phyloP scores from a whole-genome alignment of 2,113 vertebrate species.

The Zosterops hypoxanthus region DNA sequence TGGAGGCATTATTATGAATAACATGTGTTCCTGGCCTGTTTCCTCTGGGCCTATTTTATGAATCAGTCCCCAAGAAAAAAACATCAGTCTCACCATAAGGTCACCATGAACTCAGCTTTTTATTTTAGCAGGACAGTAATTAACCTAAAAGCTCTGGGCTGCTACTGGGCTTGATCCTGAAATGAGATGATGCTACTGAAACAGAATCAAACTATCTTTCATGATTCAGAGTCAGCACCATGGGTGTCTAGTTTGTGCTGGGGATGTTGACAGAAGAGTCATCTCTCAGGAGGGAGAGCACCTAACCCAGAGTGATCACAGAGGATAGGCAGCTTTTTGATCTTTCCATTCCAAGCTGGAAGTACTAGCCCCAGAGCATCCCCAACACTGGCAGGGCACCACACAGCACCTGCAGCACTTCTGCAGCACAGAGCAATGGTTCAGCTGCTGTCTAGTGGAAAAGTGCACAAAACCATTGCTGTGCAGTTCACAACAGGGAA shows the following conservation, averaged over 20 bases:
- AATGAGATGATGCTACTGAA: not conserved
- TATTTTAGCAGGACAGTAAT: not conserved
- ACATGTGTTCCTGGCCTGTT: not conserved
- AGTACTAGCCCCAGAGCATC: not conserved
- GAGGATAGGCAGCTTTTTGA: not conserved
- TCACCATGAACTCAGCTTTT: constrained; percentile 1
- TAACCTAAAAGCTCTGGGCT: not conserved
- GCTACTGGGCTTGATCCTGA: not conserved
- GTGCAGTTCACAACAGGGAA: not conserved
- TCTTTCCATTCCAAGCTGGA: not conserved
- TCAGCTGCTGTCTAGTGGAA: not conserved
- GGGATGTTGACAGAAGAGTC: not conserved
- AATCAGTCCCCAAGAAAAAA: not conserved
- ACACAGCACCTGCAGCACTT: not conserved
- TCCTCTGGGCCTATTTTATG: constrained; percentile 17
- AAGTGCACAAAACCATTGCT: not conserved
- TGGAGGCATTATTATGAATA: constrained; percentile 5
- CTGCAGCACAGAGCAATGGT: not conserved
- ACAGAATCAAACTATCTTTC: not conserved
- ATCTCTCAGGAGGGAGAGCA: not conserved
- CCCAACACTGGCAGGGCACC: not conserved
- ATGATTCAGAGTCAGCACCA: not conserved
- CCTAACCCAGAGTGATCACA: not conserved
- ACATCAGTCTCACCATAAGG: not conserved
- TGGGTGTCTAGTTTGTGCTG: not conserved